phyloP scores from a whole-genome alignment of 2,888 invertebrate species.

The Macrosoma leucophasiata region DNA sequence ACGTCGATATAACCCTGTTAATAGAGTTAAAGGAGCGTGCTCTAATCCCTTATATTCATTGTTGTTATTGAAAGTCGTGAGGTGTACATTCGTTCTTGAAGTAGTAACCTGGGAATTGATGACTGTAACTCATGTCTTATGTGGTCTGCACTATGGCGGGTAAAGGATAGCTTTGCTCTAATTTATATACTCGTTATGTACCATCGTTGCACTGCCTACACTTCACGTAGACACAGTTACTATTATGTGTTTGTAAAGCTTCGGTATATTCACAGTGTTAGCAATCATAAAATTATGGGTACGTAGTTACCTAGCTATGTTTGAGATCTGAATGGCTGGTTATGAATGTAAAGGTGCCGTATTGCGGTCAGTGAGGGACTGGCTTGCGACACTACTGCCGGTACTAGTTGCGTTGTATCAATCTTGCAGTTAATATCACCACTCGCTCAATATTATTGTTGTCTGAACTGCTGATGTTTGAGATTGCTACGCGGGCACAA shows the following conservation, averaged over 20 bases:
- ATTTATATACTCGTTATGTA: no score
- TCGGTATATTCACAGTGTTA: slow-evolving; percentile 10
- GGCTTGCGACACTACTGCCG: slow-evolving; percentile 35
- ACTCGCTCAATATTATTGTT: slow-evolving; percentile 42
- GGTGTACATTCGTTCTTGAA: slow-evolving; percentile 47
- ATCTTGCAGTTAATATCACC: slow-evolving; percentile 53
- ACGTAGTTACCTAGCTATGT: slow-evolving; percentile 29
- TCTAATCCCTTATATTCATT: slow-evolving; percentile 53
- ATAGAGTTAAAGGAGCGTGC: slow-evolving; percentile 43
- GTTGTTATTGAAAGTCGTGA: slow-evolving; percentile 55
- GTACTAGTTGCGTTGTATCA: slow-evolving; percentile 60
- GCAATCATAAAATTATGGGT: slow-evolving; percentile 20
- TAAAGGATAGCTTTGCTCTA: no score
- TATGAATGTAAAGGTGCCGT: slow-evolving; percentile 32
- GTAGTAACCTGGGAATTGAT: slow-evolving; percentile 39
- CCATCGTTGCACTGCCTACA: no score
- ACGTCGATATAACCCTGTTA: slow-evolving; percentile 41
- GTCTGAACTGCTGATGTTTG: no score
- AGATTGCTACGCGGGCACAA: no score
- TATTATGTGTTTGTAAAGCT: no score
- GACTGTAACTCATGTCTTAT: slow-evolving; percentile 13
- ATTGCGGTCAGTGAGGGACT: slow-evolving; percentile 28
- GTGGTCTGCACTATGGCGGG: no score
- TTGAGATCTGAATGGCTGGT: slow-evolving; percentile 39
- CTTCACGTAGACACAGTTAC: no score